Percentiles rank a stretch among this genome's conserved stretches.
phyloP scores from a whole-genome alignment of 1,140 invertebrate species.

The Lucilia sericata region DNA sequence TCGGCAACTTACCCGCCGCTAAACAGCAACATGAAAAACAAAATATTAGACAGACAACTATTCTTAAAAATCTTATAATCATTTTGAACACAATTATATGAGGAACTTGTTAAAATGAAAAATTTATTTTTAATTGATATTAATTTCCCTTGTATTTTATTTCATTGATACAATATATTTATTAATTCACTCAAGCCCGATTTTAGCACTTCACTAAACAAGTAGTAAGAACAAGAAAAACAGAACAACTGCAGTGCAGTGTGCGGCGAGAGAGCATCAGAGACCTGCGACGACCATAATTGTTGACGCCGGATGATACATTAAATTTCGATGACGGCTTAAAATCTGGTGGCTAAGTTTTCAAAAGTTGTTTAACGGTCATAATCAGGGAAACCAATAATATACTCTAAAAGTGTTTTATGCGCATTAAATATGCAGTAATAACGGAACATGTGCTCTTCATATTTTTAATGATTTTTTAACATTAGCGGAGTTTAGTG shows the following conservation, averaged over 20 bases:
- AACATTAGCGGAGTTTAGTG: no score
- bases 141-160: neutral
- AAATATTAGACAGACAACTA: neutral
- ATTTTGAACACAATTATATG: neutral
- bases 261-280: neutral
- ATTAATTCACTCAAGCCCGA: neutral
- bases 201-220: neutral
- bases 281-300: neutral
- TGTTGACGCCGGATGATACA: no score
- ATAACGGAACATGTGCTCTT: no score
- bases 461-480: no score
- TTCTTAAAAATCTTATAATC: neutral
- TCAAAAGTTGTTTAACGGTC: no score
- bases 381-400: no score
- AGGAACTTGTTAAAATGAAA: neutral
- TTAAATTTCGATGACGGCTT: no score
- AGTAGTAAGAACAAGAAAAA: neutral
- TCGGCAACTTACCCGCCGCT: slow-evolving; percentile 7
- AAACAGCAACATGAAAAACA: neutral
- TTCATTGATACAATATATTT: neutral
- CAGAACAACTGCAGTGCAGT: neutral
- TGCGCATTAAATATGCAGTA: no score
- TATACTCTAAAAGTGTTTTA: no score
- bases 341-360: no score
- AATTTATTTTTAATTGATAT: no score